Evolutionary conservation across 2,113 vertebrate genomes (phyloP), one percentile per base, ranked within the genome.

Genomic region (Hippolais icterina): DNA sequence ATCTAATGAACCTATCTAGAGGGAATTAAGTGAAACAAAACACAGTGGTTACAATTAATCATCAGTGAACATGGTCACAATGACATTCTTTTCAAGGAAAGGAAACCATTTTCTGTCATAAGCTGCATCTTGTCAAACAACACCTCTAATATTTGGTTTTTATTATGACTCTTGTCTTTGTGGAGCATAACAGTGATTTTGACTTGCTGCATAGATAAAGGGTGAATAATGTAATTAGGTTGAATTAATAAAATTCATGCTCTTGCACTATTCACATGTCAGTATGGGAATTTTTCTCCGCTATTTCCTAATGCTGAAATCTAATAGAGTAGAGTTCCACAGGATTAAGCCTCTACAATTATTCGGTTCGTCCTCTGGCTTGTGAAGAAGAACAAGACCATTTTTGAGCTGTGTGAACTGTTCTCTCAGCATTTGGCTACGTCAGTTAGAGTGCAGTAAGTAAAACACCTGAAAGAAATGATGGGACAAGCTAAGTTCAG

Each of bases 121-220:
- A 89, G 53, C 92, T 96, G 93, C 41, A 42, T 84, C 90, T 87
- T 87, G 93, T 97, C 94, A 96, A 94, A 92, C 76, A 97, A 83
- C 88, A 75, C 85, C 23, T 89, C 79, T 70, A 65, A 64, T 92
- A 87, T 56, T 90, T 93, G 41, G 18, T 0, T 25, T 94, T 95
- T 90, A 60, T 89, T 90, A 89, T 83, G 37, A 76, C 46, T 93
- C 59, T 65, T 57, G 74, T 64, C 66, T 90, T 95, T 79, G 41
- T 75, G 76, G 49, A 93, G 52, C 49, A 33, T 89, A 94, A 78
- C 46, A 83, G 56, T 75, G 69, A 53, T 75, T 95, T 89, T 93
- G 60, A 68, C 56, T 87, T 92, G 59, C 54, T 95, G 52, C 68
- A 64, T 29, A 92, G 90, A 96, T 75, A 93, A 90, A 29, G 68